Evolutionary conservation across 64 coral and sea anemone species (phyloP), one percentile per base, ranked within the genome.

Genomic region (Montipora efflorescens): DNA sequence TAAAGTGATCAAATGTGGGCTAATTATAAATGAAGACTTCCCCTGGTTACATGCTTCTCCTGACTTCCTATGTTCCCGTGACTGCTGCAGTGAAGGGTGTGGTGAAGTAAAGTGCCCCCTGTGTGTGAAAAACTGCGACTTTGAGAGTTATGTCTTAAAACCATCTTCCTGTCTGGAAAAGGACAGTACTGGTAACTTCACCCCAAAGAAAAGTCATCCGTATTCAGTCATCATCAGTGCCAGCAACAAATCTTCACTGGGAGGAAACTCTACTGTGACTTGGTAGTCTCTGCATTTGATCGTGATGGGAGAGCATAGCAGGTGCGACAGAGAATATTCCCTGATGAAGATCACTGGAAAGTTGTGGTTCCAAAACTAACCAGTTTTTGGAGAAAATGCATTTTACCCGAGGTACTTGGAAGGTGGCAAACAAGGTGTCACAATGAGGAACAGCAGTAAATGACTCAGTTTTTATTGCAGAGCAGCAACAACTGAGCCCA

Each of bases 391-490:
- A 28, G 28, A 28, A 36, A 36, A 36, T 36, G 36, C 36, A 36
- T 36, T 36, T 36, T 36, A 36, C 36, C 36, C 1, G 36, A 36
- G 36, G 36, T 36, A 36, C 36, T 36, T 36, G 36, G 36, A 87
- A 19, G 69, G 8, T 87, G 67, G 68, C 64, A 87, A 12, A 74
- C 84, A 0, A 74, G 84, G 46, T 46, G 61, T 21, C 7, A 4
- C 7, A 4, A 55, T 48, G 52, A 16, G 3, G 11, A 8, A 43
- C n/a, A 2, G 1, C 83, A 43, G 14, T 3, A 51, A 58, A 58
- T 74, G 10, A 77, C 57, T 82, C 64, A 79, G 22, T 19, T 95
- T 89, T 21, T 95, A 87, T 59, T 95, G 94, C 76, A 95, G 94
- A 91, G 36, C 36, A 36, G 36, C 36, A 36, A 36, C 36, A 36